Percentiles rank a stretch among this genome's conserved stretches.
Conservation (phyloP, 2,888 invertebrate species). For the Adela reaumurella region DNA sequence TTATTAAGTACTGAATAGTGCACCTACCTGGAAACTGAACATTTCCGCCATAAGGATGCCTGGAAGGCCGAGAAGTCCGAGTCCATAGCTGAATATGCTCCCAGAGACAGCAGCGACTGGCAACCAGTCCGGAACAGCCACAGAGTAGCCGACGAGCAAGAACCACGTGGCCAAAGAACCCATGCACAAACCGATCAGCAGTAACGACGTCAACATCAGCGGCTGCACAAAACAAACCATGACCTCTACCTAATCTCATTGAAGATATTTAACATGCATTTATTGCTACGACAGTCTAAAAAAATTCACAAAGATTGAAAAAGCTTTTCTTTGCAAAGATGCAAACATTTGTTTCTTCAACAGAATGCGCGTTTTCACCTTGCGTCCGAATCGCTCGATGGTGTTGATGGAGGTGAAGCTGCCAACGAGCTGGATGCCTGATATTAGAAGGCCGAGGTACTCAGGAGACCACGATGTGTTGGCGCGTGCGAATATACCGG, state of each 20-base stretch:
- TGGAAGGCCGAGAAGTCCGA: slow-evolving; percentile 32
- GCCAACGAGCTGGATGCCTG: slow-evolving; percentile 28
- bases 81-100: slow-evolving; percentile 31
- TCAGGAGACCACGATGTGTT: slow-evolving; percentile 52
- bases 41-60: slow-evolving; percentile 38
- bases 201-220: slow-evolving; percentile 22
- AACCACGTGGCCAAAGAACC: slow-evolving; percentile 28
- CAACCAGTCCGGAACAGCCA: slow-evolving; percentile 18
- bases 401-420: slow-evolving; percentile 31
- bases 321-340: no score
- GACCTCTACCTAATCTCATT: no score
- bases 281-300: no score
- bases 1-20: no score
- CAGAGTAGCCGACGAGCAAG: slow-evolving; percentile 17
- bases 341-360: no score
- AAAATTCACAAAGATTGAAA: no score
- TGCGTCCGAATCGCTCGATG: slow-evolving; percentile 35
- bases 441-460: slow-evolving; percentile 28
- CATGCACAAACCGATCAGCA: slow-evolving; percentile 30
- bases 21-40: slow-evolving; percentile 28
- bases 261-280: no score
- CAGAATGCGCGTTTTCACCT: slow-evolving; percentile 17
- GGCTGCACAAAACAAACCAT: no score
- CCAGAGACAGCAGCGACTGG: slow-evolving; percentile 27
- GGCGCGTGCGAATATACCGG: slow-evolving; percentile 34